These are phyloP conservation scores for Anolis carolinensis DNA, from an alignment of 2,113 vertebrate genomes.

Conservation along the genomic window DNA sequence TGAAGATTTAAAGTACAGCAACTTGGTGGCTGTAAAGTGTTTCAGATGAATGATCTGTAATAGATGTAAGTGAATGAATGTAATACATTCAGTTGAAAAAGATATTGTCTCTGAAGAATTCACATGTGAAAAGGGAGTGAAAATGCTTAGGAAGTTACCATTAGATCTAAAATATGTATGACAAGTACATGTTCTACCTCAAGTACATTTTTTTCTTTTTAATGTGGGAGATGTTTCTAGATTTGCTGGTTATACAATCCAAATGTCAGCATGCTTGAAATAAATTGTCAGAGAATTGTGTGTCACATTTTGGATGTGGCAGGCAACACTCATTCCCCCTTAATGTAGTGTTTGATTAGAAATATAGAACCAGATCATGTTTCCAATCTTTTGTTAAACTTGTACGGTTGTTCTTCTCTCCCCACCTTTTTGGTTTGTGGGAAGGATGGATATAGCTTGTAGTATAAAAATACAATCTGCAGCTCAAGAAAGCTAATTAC, in stretches of 20 bases:
- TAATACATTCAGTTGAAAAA: background rate
- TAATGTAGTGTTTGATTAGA: constrained; percentile 65
- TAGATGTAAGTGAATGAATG: constrained; percentile 28
- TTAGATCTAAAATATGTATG: constrained; percentile 35
- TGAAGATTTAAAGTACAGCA: constrained; percentile 40
- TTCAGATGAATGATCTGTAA: background rate
- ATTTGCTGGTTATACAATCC: constrained; percentile 46
- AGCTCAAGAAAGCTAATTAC: constrained; percentile 66
- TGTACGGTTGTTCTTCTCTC: constrained; percentile 64
- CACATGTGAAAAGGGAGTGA: background rate
- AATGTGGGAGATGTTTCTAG: background rate
- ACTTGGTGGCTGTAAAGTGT: background rate
- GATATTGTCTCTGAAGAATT: constrained; percentile 8
- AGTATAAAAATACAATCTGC: constrained; percentile 63
- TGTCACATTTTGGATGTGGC: constrained; percentile 40
- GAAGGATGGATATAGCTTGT: constrained; percentile 57
- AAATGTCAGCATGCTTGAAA: constrained; percentile 57
- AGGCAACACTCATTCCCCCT: constrained; percentile 19
- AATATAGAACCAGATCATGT: constrained; percentile 62
- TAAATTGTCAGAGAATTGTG: constrained; percentile 52
- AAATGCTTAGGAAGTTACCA: constrained; percentile 6
- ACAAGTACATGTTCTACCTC: constrained; percentile 17
- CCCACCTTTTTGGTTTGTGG: background rate
- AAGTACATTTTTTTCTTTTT: constrained; percentile 8
- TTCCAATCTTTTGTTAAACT: constrained; percentile 72